Conservation (phyloP, 2,113 vertebrate species). For the Talpa occidentalis region DNA sequence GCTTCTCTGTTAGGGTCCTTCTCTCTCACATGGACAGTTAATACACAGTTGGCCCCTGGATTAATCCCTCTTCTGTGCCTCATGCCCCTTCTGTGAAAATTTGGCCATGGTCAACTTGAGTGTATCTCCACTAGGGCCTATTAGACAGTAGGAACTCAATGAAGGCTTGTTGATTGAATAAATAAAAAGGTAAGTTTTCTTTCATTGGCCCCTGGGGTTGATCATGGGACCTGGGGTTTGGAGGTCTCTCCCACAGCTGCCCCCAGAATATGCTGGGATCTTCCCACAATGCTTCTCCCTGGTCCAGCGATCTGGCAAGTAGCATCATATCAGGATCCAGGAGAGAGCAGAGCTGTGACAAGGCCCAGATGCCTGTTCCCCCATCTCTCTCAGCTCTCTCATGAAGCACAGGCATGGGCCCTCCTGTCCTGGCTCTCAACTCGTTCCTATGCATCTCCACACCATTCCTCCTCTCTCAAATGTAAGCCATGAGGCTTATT, state of each 20-base stretch:
- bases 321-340: not conserved
- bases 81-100: not conserved
- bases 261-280: not conserved
- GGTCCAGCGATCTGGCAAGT: not conserved
- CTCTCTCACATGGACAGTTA: not conserved
- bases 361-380: not conserved
- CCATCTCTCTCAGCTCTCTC: not conserved
- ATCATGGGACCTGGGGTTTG: not conserved
- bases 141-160: not conserved
- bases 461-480: not conserved
- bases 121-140: not conserved
- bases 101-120: not conserved
- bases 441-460: not conserved
- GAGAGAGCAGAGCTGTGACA: not conserved
- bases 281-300: not conserved
- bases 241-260: not conserved
- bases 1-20: not conserved
- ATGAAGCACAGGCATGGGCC: not conserved
- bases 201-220: not conserved
- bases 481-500: not conserved
- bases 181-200: not conserved
- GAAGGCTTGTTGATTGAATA: not conserved
- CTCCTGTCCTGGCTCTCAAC: not conserved
- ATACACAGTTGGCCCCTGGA: not conserved
- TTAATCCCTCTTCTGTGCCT: not conserved